Base-by-base conservation (phyloP, 2,113 vertebrate genomes). In the Okapia johnstoni region DNA sequence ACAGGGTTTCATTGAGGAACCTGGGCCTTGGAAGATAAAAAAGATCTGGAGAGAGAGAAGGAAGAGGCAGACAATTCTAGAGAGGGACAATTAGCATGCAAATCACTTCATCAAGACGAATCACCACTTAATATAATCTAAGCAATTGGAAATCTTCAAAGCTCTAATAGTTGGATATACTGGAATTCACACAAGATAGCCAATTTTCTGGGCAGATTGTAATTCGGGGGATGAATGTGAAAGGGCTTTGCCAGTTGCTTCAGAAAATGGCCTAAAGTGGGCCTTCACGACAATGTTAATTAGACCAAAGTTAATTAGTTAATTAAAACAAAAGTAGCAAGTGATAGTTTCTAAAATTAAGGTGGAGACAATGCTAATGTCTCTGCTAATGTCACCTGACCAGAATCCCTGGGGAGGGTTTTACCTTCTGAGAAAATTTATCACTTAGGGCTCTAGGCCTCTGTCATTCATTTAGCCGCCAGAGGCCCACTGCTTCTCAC, bases 281-380 rank as follows among this genome's bases (percentile, higher is more conserved):
- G 36, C 46, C 57, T 81, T 90, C 73, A 73, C 26, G 33, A 80
- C 76, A 90, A 48, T 85, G 93, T 61, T 96, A 91, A 96, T 94
- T 77, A 93, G 93, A 93, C 33, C 79, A 60, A 95, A 61, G n/a
- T 90, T 96, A 23, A 15, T 91, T 94, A 93, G 85, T 83, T 96
- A 95, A 93, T 97, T 97, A 95, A 85, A 92, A 54, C 70, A 43
- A 93, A 97, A 95, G 93, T 54, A 46, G 80, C 28, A 89, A 63
- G 90, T 76, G 89, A 97, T 88, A 40, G 12, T 93, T 97, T 97
- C 70, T 77, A 48, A 95, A 96, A 96, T 94, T 95, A n/a, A 93
- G 46, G 73, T 96, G 50, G 33, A 87, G 52, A 40, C 66, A 92
- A 19, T 2, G 10, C 11, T 97, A 90, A 76, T 85, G 21, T 50